Evolutionary conservation across 2,888 invertebrate genomes (phyloP).

Genomic region (Eustalomyia histrio): DNA sequence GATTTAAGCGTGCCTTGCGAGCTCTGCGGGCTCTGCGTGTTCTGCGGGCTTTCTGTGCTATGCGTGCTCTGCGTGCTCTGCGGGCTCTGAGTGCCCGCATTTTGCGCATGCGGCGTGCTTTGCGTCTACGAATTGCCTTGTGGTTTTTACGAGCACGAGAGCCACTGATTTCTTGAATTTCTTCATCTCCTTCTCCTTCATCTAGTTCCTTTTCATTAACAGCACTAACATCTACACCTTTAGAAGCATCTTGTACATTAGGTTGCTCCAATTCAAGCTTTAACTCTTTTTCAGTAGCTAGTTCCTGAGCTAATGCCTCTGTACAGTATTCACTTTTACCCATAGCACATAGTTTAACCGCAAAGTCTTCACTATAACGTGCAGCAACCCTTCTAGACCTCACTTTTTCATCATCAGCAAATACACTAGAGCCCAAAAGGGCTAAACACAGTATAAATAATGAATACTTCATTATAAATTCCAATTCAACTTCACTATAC

Average conservation of each 20-base stretch:
- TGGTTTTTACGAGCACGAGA: not conserved
- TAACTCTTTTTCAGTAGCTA: too few relatives aligned
- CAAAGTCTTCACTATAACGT: not conserved
- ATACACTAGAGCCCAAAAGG: not conserved
- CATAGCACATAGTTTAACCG: constrained; percentile 12
- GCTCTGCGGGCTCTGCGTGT: too few relatives aligned
- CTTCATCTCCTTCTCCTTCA: not conserved
- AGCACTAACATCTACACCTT: too few relatives aligned
- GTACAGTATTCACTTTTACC: constrained; percentile 1
- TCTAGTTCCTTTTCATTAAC: too few relatives aligned
- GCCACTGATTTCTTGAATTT: not conserved
- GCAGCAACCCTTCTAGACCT: not conserved
- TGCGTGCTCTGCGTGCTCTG: too few relatives aligned
- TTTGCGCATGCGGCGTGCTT: too few relatives aligned
- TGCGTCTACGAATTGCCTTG: not conserved
- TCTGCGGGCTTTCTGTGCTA: too few relatives aligned
- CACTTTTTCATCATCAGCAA: not conserved
- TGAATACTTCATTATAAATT: constrained; percentile 30
- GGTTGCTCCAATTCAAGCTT: too few relatives aligned
- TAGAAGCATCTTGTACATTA: too few relatives aligned
- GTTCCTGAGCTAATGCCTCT: too few relatives aligned
- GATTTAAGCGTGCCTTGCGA: too few relatives aligned
- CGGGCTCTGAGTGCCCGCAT: too few relatives aligned
- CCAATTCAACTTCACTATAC: not conserved
- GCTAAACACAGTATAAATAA: constrained; percentile 6